Base-by-base conservation (phyloP, 1,140 invertebrate species). In the Triops cancriformis region DNA sequence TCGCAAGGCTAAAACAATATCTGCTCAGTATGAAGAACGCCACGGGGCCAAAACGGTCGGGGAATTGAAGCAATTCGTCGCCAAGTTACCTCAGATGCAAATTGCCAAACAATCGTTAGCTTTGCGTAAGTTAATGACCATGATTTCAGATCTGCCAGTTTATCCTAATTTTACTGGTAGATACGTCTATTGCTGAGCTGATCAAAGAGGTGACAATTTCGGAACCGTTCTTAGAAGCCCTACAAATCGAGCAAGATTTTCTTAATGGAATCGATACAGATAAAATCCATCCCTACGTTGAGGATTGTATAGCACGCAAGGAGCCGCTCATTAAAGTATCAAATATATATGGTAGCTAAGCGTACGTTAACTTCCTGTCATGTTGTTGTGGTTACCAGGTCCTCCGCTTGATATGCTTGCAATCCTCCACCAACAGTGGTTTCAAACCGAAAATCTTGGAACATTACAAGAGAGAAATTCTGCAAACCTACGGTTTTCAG, bases 31-130 rank as follows among this genome's bases (percentile, higher is more conserved):
- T 84, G 93, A 96, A 83, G 94, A 96, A 83, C 88, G 91, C 72
- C 92, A 94, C 83, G 88, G 89, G 28, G 92, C 94, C 51, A 95
- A 95, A 84, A 93, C 94, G 14, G 91, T 98, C 27, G 91, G 93
- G 82, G 94, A 98, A 85, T 94, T 98, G 83, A 97, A 97, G 85
- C 90, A 93, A 81, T 96, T 98, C 87, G 96, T 98, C 5, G 91
- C 93, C 12, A 91, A 92, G 80, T 86, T 98, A 78, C 96, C 95
- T 1, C 90, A 95, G 80, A 90, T 98, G 85, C 86, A 97, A 82
- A 90, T 90, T n/a, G 91, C 92, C 37, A 96, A 97, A 83, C 90
- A 93, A 82, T 88, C 93, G 10, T 85, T 98, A 12, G 90, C 91
- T 14, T 91, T 88, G 79, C 89, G 89, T 90, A 84, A 85, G 85